Evolutionary conservation across 2,888 invertebrate species (phyloP), one percentile per base, ranked within the genome.

Genomic region (Rhogogaster chlorosoma): DNA sequence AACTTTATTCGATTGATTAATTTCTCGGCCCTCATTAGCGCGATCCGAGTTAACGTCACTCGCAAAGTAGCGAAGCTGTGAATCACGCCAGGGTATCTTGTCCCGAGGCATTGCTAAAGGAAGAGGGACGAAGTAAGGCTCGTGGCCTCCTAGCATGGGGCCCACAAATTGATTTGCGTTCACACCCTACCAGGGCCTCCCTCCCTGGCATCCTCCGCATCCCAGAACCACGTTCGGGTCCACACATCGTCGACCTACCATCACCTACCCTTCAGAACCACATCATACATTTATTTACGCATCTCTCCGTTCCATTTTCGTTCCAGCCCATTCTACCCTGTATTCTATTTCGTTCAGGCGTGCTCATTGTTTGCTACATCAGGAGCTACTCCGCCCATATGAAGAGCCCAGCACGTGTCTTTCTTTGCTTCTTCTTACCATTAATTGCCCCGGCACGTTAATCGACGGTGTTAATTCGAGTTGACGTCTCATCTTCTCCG

Each of bases 161-260:
- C 90, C 91, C 88, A 91, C 92, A 93, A 93, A 93, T 93, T 93
- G 93, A 93, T 93, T 93, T 93, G 93, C 93, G 93, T 93, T 93
- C 93, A 93, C 93, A 93, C 93, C 93, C 93, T 90, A 91, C 85
- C 90, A 89, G 87, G 88, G 89, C 89, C 89, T 82, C 42, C 67
- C 64, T 64, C n/a, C 67, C 45, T n/a, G 26, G 26, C 18, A 15
- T 29, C 29, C 77, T 26, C 32, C 45, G 75, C 70, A 77, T 71
- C 70, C n/a, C 53, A 61, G 78, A n/a, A 75, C 84, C 77, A 57
- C 57, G 61, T 82, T 32, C 42, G 29, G 49, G 78, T 85, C 83
- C 86, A 85, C 84, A 82, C 64, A 84, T 85, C 26, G 53, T 45
- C 57, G 85, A 75, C 80, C 85, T 78, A 71, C 75, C 78, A 78